Base-by-base conservation (phyloP, 2,797 vertebrate species). In the Crenuchus spilurus region DNA sequence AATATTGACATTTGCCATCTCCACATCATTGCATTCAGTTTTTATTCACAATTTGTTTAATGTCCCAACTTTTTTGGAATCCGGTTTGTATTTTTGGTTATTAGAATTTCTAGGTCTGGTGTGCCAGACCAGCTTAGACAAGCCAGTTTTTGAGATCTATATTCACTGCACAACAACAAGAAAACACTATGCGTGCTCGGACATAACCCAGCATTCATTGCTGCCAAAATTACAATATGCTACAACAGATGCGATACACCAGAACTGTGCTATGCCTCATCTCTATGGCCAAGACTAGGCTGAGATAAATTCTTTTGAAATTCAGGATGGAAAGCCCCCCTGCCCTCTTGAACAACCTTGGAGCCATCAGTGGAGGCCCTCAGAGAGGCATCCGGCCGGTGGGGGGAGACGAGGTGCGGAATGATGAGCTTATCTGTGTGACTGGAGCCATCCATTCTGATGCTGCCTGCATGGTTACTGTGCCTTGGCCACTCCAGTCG, bases 371-470 rank as follows among this genome's bases (percentile, higher is more conserved):
- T 51, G 55, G 63, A 49, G 44, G 57, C 46, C 61, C 24, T 51
- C 18, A 49, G 8, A 51, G 64, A 72, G 48, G 72, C 62, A 81
- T 72, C 61, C 41, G 69, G 55, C 58, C 16, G 24, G 33, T 46
- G 10, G 7, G 70, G 68, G 49, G 65, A 18, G 18, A 7, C n/a
- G 48, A 41, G 28, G 52, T 72, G 41, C 60, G 46, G 48, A 78
- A 76, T 78, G 60, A 66, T 60, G 35, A 64, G 46, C 42, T 74
- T 77, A 77, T 55, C 60, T 46, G 26, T 61, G 33, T 54, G 24
- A 76, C 67, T 61, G 58, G 48, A 49, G 63, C 67, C 62, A 82
- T 77, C 70, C 64, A 77, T 69, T 82, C 57, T 72, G 46, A 72
- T 71, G 42, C 62, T 2, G 68, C 57, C 74, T 41, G 55, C 48